Evolutionary conservation across 2,888 invertebrate species (phyloP).

Genomic region (Hypsopygia costalis): DNA sequence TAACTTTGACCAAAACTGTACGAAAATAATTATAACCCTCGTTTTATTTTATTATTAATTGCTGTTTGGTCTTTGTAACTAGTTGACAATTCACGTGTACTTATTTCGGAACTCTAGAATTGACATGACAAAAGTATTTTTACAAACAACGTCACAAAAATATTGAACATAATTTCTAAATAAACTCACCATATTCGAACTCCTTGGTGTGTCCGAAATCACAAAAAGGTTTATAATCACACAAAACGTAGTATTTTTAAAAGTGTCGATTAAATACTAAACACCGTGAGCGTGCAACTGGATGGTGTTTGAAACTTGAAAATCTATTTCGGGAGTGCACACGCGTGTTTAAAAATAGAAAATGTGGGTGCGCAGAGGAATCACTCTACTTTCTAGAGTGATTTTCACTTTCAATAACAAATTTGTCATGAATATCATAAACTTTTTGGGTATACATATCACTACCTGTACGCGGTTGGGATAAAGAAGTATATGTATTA

Average conservation of each 20-base stretch:
- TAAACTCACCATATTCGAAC: slow-evolving; percentile 15
- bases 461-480: too few relatives aligned
- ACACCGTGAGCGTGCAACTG: slow-evolving; percentile 19
- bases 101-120: slow-evolving; percentile 7
- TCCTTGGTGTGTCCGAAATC: slow-evolving; percentile 6
- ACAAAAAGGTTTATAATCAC: neutral
- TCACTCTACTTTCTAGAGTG: slow-evolving; percentile 47
- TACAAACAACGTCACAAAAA: neutral
- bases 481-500: too few relatives aligned
- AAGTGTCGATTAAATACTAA: neutral
- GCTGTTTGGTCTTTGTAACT: too few relatives aligned
- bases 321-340: slow-evolving; percentile 67
- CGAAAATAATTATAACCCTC: too few relatives aligned
- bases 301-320: slow-evolving; percentile 38
- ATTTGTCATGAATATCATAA: slow-evolving; percentile 9
- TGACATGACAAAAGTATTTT: neutral
- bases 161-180: neutral
- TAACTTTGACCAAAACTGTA: too few relatives aligned
- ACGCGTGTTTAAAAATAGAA: slow-evolving; percentile 66
- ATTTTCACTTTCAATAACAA: slow-evolving; percentile 26
- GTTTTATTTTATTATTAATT: too few relatives aligned
- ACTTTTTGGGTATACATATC: neutral
- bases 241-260: neutral
- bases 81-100: too few relatives aligned
- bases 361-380: slow-evolving; percentile 41